A percentile compares a stretch with the other conserved stretches of the same genome.
These are phyloP conservation scores for Siniperca undulata DNA, from an alignment of 2,797 vertebrate species.

Conservation along the genomic window DNA sequence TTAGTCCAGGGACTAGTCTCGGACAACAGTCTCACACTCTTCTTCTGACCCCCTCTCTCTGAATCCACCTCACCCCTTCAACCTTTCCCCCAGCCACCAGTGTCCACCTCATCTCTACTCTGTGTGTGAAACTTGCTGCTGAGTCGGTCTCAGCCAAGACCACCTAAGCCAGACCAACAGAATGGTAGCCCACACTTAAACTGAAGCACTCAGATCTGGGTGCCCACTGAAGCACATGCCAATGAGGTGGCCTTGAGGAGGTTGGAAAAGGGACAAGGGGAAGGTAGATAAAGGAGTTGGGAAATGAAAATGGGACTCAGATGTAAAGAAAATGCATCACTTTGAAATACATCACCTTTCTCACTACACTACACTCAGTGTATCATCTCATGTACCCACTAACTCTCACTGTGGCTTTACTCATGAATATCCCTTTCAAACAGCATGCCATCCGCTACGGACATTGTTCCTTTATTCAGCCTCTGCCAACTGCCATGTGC, in stretches of 20 bases:
- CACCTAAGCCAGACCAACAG: constrained; percentile 62
- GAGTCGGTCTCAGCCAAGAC: constrained; percentile 64
- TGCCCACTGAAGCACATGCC: constrained; percentile 56
- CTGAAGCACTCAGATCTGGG: constrained; percentile 56
- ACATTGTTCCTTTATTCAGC: constrained; percentile 65
- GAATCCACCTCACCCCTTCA: constrained; percentile 54
- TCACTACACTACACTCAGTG: constrained; percentile 28
- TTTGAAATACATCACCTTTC: constrained; percentile 50
- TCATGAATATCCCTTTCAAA: constrained; percentile 70
- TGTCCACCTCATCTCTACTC: constrained; percentile 50
- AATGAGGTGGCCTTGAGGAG: constrained; percentile 49
- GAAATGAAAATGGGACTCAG: constrained; percentile 42
- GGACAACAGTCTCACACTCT: constrained; percentile 76
- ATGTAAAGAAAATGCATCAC: constrained; percentile 47
- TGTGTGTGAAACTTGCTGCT: constrained; percentile 72
- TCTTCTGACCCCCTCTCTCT: constrained; percentile 63
- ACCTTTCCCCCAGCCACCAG: constrained; percentile 57
- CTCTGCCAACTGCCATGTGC: constrained; percentile 75
- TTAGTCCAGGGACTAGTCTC: constrained; percentile 69
- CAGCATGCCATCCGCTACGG: constrained; percentile 44
- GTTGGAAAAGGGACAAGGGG: constrained; percentile 51
- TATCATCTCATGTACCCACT: constrained; percentile 45
- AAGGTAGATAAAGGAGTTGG: constrained; percentile 48
- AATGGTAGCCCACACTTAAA: constrained; percentile 58
- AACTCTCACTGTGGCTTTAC: constrained; percentile 51